These are phyloP conservation scores for Hyposoter dolosus DNA, from an alignment of 2,888 invertebrate species.

Conservation along the genomic window DNA sequence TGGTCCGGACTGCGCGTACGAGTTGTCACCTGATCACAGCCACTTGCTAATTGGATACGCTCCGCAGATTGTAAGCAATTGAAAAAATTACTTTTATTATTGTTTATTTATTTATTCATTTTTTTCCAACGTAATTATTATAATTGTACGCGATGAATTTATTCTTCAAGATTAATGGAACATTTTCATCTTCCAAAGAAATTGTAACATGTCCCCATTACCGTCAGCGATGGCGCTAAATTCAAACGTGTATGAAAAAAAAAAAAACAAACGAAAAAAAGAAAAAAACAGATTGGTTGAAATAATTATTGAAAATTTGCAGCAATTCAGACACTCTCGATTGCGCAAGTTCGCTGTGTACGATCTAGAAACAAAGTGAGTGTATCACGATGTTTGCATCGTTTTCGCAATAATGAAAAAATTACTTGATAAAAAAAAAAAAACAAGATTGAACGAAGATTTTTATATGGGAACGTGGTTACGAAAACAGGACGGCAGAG, in stretches of 20 bases:
- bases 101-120: slow-evolving; percentile 10
- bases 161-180: not conserved
- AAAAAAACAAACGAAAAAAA: too few species aligned
- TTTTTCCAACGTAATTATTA: not conserved
- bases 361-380: slow-evolving; percentile 86
- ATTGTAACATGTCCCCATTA: not conserved
- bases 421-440: not conserved
- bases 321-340: slow-evolving; percentile 90
- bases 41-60: slow-evolving; percentile 80
- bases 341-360: slow-evolving; percentile 88
- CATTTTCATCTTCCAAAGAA: not conserved
- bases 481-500: slow-evolving; percentile 82
- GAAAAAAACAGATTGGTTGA: not conserved
- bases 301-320: slow-evolving; percentile 71
- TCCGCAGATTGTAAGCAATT: slow-evolving; percentile 75
- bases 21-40: slow-evolving; percentile 79
- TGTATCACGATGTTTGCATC: slow-evolving; percentile 61
- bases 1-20: slow-evolving; percentile 62
- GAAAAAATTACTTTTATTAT: not conserved
- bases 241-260: not conserved
- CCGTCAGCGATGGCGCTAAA: not conserved
- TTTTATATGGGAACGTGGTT: not conserved
- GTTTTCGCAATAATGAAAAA: not conserved
- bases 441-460: not conserved
- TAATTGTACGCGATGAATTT: not conserved